Percentiles rank a stretch among this genome's conserved stretches.
These are phyloP conservation scores for Amphiduros pacificus DNA, from an alignment of 2,888 invertebrate genomes.

Conservation along the genomic window DNA sequence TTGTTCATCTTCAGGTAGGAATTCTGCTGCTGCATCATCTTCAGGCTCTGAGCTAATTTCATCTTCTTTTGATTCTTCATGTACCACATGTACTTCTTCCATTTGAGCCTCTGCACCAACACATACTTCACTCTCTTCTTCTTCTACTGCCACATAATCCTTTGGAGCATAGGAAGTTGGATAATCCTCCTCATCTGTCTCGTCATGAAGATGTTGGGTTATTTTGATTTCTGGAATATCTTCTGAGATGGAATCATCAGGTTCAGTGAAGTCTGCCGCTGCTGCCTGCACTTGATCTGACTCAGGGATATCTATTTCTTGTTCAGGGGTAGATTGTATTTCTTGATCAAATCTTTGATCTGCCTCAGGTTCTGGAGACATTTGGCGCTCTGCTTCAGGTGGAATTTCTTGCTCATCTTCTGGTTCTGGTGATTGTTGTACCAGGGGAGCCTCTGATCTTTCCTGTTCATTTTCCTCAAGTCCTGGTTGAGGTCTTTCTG, in stretches of 20 bases:
- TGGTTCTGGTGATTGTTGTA: slow-evolving; percentile 18
- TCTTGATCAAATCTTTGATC: no score
- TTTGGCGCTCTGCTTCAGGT: no score
- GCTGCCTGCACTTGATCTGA: no score
- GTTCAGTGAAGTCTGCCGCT: no score
- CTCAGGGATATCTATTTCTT: no score
- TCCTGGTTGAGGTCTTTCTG: no score
- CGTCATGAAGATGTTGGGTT: slow-evolving; percentile 65
- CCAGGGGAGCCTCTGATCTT: background rate
- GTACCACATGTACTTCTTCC: slow-evolving; percentile 9
- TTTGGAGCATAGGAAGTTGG: slow-evolving; percentile 54
- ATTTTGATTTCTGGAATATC: slow-evolving; percentile 68
- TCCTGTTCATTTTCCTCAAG: no score
- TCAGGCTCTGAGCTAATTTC: slow-evolving; percentile 7
- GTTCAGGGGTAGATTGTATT: no score
- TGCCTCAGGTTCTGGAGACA: no score
- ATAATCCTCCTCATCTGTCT: slow-evolving; percentile 39
- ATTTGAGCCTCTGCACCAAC: slow-evolving; percentile 30
- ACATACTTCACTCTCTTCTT: slow-evolving; percentile 49
- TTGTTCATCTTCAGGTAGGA: no score
- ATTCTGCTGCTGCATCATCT: slow-evolving; percentile 10
- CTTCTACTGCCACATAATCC: slow-evolving; percentile 55
- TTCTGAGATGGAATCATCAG: no score
- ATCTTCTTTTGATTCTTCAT: slow-evolving; percentile 13
- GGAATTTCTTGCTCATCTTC: no score